A percentile compares a stretch with the other conserved stretches of the same genome.
Conservation (phyloP, 2,797 vertebrate species). For the Urocyon cinereoargenteus region DNA sequence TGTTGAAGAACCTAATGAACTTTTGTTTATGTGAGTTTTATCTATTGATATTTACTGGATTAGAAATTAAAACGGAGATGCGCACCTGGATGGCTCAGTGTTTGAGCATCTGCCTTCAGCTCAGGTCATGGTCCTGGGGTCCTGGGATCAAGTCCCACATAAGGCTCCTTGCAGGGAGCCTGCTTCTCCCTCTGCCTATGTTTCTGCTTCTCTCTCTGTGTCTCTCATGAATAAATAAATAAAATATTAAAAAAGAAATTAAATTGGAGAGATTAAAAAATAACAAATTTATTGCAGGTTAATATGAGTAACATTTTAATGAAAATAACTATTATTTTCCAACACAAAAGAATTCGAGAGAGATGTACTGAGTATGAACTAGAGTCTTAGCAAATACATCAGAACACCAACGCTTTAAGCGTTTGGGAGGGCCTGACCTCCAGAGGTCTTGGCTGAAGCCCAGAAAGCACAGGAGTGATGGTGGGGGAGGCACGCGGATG, state of each 20-base stretch:
- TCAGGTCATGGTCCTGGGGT: too few species aligned
- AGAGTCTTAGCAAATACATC: neutral
- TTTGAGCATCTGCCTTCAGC: too few species aligned
- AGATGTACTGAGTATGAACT: neutral
- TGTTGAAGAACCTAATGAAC: neutral
- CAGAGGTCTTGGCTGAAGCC: neutral
- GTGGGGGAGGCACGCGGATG: neutral
- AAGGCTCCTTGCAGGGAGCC: too few species aligned
- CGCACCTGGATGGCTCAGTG: too few species aligned
- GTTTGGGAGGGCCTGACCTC: neutral
- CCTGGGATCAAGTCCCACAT: too few species aligned
- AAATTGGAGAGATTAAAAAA: neutral
- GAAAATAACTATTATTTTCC: neutral
- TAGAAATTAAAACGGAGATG: neutral
- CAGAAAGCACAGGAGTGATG: neutral
- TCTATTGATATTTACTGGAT: neutral
- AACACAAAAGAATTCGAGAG: neutral
- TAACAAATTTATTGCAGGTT: neutral
- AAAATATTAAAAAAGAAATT: neutral
- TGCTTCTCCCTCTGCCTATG: too few species aligned
- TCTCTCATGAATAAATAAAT: too few species aligned
- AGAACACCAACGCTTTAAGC: neutral
- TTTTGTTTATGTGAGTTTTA: neutral
- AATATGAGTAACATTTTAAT: neutral
- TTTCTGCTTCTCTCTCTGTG: too few species aligned